Conservation (phyloP, 2,888 invertebrate genomes). For the Ormyrus nitidulus region DNA sequence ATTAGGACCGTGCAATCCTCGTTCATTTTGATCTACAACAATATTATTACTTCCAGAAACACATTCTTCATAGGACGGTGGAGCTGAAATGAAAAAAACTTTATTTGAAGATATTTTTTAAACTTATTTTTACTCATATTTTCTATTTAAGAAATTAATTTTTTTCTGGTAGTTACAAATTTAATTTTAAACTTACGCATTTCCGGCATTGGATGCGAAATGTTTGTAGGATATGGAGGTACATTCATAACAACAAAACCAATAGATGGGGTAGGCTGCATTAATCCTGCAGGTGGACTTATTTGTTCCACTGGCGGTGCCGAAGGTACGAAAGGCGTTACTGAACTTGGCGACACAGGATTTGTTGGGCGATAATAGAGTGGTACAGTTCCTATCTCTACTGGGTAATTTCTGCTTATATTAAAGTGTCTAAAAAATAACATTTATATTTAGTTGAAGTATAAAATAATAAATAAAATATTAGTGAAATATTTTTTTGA, state of each 20-base stretch:
- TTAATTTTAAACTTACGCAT: constrained; percentile 51
- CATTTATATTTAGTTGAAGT: no score
- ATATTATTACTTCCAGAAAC: constrained; percentile 40
- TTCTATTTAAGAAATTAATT: not conserved
- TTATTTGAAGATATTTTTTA: constrained; percentile 23
- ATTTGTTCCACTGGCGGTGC: constrained; percentile 36
- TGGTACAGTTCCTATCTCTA: constrained; percentile 84
- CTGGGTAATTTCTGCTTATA: constrained; percentile 80
- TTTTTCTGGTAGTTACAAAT: not conserved
- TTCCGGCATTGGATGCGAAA: constrained; percentile 36
- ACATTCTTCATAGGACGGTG: constrained; percentile 58
- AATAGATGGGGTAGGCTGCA: constrained; percentile 54
- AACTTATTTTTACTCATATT: not conserved
- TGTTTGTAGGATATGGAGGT: constrained; percentile 28
- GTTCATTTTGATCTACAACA: constrained; percentile 23
- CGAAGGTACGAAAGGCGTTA: constrained; percentile 15
- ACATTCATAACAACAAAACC: constrained; percentile 59
- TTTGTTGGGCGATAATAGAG: constrained; percentile 75
- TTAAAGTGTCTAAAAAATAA: constrained; percentile 76
- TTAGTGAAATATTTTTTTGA: not conserved
- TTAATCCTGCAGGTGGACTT: not conserved
- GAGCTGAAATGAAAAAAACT: constrained; percentile 53
- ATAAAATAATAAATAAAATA: not conserved
- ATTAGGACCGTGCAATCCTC: constrained; percentile 26
- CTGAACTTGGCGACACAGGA: not conserved